These are phyloP conservation scores for Halocynthia aurantium DNA, from an alignment of 23 tunicate species.

Conservation along the genomic window DNA sequence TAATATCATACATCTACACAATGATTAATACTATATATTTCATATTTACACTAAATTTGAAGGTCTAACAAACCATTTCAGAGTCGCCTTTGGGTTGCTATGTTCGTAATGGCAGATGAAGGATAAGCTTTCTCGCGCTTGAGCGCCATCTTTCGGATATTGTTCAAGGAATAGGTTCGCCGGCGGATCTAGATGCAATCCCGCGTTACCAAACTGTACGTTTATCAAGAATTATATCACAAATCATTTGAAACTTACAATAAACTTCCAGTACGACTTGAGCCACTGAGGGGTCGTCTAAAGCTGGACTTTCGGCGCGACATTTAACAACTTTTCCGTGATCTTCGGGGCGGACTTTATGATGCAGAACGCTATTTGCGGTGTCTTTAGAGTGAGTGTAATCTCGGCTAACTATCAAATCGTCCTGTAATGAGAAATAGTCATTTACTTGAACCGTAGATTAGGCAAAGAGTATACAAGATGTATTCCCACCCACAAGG, in stretches of 20 bases:
- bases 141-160: slow-evolving; percentile 46
- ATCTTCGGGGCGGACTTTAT: slow-evolving; percentile 33
- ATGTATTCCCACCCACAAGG: no score
- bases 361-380: slow-evolving; percentile 19
- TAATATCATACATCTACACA: background rate
- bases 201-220: background rate
- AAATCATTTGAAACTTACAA: slow-evolving; percentile 33
- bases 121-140: slow-evolving; percentile 26
- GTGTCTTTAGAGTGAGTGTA: slow-evolving; percentile 5
- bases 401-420: background rate
- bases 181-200: slow-evolving; percentile 37
- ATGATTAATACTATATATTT: background rate
- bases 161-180: slow-evolving; percentile 32
- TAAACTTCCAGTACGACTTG: slow-evolving; percentile 27
- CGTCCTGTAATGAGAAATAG: slow-evolving; percentile 20
- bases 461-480: no score
- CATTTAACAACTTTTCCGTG: slow-evolving; percentile 47
- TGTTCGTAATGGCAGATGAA: slow-evolving; percentile 36
- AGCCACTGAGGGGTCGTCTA: slow-evolving; percentile 13
- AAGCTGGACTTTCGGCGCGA: slow-evolving; percentile 39
- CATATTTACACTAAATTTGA: background rate
- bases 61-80: slow-evolving; percentile 37
- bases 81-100: slow-evolving; percentile 47
- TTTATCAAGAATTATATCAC: background rate
- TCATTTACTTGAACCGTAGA: no score